phyloP scores from a whole-genome alignment of 2,888 invertebrate species.

The Diarsia brunnea region DNA sequence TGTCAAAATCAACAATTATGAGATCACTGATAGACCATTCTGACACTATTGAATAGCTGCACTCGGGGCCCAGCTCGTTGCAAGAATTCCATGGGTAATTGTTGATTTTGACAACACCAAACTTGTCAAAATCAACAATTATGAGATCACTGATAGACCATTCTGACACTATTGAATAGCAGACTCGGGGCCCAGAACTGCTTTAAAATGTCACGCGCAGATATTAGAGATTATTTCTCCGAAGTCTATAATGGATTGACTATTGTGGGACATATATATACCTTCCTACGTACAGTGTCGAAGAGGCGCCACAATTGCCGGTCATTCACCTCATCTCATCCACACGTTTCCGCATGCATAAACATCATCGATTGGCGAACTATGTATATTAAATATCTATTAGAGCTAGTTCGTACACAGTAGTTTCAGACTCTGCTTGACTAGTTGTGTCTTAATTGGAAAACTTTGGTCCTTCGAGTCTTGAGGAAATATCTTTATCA shows the following conservation, averaged over 20 bases:
- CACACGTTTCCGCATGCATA: conserved; percentile 60
- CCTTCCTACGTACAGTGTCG: conserved; percentile 41
- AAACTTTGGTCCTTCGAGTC: conserved; percentile 46
- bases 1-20: no score
- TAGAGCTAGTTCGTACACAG: conserved; percentile 16
- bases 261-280: conserved; percentile 59
- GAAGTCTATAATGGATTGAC: conserved; percentile 57
- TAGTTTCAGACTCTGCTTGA: conserved; percentile 22
- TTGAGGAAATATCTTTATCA: conserved; percentile 18
- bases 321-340: conserved; percentile 54
- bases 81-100: no score
- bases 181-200: no score
- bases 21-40: no score
- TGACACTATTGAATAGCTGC: no score
- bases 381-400: conserved; percentile 25
- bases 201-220: conserved; percentile 41
- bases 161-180: no score
- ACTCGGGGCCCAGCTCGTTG: no score
- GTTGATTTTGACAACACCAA: no score
- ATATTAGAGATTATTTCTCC: conserved; percentile 54
- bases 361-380: conserved; percentile 60
- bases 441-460: conserved; percentile 40
- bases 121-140: no score
- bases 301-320: conserved; percentile 59
- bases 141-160: no score